A percentile compares a stretch with the other conserved stretches of the same genome.
phyloP scores from a whole-genome alignment of 1,140 invertebrate genomes.

The Maconellicoccus hirsutus region DNA sequence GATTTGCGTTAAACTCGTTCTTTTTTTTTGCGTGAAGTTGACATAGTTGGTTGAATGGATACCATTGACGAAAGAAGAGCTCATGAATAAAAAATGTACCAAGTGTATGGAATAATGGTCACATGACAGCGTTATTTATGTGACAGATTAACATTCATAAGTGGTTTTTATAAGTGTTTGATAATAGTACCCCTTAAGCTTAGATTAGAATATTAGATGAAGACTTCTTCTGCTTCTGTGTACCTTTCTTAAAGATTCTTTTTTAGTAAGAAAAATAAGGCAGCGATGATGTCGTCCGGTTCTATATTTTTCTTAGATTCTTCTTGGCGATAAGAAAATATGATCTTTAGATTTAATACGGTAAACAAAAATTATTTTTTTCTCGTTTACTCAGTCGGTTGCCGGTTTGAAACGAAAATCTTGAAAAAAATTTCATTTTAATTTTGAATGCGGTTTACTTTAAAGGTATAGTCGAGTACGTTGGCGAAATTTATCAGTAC shows the following conservation, averaged over 20 bases:
- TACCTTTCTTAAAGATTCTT: conserved; percentile 15
- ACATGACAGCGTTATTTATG: conserved; percentile 18
- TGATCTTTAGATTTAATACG: conserved; percentile 18
- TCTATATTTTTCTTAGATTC: conserved; percentile 12
- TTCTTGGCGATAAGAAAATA: conserved; percentile 10
- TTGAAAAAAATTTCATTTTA: conserved; percentile 7
- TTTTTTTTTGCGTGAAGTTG: not conserved
- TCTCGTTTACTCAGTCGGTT: not conserved
- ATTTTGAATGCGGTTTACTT: conserved; percentile 10
- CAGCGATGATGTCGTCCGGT: not conserved
- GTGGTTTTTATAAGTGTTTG: conserved; percentile 19
- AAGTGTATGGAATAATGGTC: not conserved
- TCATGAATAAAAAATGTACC: not conserved
- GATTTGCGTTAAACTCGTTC: not conserved
- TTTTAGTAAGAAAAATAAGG: not conserved
- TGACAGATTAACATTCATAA: conserved; percentile 11
- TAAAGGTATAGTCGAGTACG: not conserved
- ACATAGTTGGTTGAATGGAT: conserved; percentile 1
- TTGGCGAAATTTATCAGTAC: not conserved
- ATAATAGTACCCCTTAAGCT: conserved; percentile 6
- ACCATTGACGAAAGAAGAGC: not conserved
- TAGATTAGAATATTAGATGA: conserved; percentile 18
- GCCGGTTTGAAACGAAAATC: not conserved
- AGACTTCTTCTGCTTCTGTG: not conserved
- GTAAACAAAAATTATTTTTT: conserved; percentile 18